phyloP scores from a whole-genome alignment of 2,888 invertebrate species.

The Mythimna impura region DNA sequence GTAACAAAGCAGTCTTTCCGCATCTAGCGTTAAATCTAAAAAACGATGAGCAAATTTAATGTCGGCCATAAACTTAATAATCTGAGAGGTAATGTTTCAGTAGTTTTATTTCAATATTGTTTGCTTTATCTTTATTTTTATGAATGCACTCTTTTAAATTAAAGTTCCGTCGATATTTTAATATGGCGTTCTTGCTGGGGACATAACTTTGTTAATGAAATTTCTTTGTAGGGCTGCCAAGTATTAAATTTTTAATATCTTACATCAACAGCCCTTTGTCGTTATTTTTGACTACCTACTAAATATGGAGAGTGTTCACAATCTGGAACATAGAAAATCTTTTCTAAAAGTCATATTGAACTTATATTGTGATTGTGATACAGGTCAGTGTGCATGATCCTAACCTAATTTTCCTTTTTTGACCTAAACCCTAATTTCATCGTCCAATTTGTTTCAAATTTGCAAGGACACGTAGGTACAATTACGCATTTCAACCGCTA shows the following conservation, averaged over 20 bases:
- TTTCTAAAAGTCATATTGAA: background rate
- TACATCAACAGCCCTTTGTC: background rate
- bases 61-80: conserved; percentile 25
- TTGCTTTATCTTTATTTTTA: conserved; percentile 7
- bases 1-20: conserved; percentile 30
- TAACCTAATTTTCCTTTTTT: too few species aligned
- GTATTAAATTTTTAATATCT: background rate
- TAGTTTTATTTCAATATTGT: conserved; percentile 28
- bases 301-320: background rate
- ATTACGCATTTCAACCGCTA: too few species aligned
- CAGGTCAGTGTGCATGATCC: too few species aligned
- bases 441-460: too few species aligned
- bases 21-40: conserved; percentile 19
- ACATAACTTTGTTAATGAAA: conserved; percentile 29
- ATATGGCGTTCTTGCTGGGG: conserved; percentile 18
- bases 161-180: conserved; percentile 30
- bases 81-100: background rate
- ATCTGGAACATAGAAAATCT: background rate
- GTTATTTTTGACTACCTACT: background rate
- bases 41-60: conserved; percentile 34
- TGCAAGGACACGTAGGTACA: too few species aligned
- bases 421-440: too few species aligned
- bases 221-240: conserved; percentile 18
- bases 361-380: too few species aligned
- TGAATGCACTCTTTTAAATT: conserved; percentile 28